Evolutionary conservation across 2,113 vertebrate genomes (phyloP), one percentile per base, ranked within the genome.

Genomic region (Aegypius monachus): DNA sequence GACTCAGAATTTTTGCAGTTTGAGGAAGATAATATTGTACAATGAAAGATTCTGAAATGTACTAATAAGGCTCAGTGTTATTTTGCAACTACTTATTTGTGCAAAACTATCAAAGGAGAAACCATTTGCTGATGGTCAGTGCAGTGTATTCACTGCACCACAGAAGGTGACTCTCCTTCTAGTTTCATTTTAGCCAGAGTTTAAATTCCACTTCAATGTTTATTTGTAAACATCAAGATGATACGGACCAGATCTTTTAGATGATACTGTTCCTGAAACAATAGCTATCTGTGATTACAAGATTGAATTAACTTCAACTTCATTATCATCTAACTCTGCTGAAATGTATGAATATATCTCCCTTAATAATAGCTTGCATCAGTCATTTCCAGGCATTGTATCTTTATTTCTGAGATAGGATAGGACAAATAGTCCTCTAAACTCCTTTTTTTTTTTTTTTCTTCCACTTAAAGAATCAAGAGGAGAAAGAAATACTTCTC

Each of bases 181-280:
- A 92, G 94, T 74, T 88, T 83, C 26, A 67, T 95, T 94, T 90
- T 86, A 92, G 22, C 43, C 52, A 61, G 81, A 78, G 42, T 88
- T 83, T 83, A 86, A 92, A 95, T 92, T 83, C 80, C 63, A 81
- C 29, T 77, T 97, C 96, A 86, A 4, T 50, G 31, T 86, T 93
- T 94, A 96, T 95, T 94, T 92, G 79, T 92, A 93, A 97, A 94
- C 75, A 93, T 71, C 82, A 71, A 66, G 50, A 48, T 86, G 94
- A 94, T 84, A 94, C 0, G 32, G 59, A 81, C 71, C 95, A 97
- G 90, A 81, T 93, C 74, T 90, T 93, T 83, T 18, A 42, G 71
- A 86, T 83, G 31, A 72, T 83, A 47, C 32, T 83, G 71, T 72
- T 83, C 53, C 79, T 83, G 87, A 95, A 96, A 93, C 66, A 87